Conservation (phyloP, 2,113 vertebrate species). For the Rissa tridactyla region DNA sequence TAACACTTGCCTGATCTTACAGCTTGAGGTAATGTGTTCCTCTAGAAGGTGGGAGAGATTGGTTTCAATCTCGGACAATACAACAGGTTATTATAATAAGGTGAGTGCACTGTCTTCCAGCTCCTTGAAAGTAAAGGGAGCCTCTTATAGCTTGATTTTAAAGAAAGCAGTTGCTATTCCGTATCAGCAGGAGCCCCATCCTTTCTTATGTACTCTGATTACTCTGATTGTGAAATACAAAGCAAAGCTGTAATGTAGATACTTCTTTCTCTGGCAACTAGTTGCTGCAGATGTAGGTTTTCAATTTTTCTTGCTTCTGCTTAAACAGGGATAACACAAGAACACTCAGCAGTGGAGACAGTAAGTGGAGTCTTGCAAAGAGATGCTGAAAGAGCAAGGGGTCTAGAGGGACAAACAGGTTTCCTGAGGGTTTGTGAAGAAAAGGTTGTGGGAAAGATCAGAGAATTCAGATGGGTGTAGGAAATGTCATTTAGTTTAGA, state of each 20-base stretch:
- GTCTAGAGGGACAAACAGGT: neutral
- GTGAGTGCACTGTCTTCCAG: neutral
- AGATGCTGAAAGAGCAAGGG: neutral
- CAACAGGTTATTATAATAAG: neutral
- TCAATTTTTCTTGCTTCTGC: neutral
- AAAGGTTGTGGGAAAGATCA: neutral
- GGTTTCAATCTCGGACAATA: neutral
- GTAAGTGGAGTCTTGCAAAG: neutral
- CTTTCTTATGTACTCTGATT: constrained; percentile 13
- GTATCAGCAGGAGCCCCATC: neutral
- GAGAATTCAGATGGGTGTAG: neutral
- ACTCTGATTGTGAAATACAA: constrained; percentile 28
- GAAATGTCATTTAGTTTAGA: neutral
- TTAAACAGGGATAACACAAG: neutral
- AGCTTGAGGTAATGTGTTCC: neutral
- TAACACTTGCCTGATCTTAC: neutral
- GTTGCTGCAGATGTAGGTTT: neutral
- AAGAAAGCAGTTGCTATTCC: constrained; percentile 12
- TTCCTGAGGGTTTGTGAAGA: neutral
- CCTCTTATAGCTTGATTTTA: constrained; percentile 45
- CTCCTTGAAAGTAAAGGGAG: neutral
- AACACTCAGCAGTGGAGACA: neutral
- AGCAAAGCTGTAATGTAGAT: neutral
- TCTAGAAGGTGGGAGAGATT: neutral
- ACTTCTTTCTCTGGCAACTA: neutral